Percentiles rank a stretch among this genome's conserved stretches.
These are phyloP conservation scores for Sterrhoptilus dennistouni DNA, from an alignment of 2,113 vertebrate species.

Conservation along the genomic window DNA sequence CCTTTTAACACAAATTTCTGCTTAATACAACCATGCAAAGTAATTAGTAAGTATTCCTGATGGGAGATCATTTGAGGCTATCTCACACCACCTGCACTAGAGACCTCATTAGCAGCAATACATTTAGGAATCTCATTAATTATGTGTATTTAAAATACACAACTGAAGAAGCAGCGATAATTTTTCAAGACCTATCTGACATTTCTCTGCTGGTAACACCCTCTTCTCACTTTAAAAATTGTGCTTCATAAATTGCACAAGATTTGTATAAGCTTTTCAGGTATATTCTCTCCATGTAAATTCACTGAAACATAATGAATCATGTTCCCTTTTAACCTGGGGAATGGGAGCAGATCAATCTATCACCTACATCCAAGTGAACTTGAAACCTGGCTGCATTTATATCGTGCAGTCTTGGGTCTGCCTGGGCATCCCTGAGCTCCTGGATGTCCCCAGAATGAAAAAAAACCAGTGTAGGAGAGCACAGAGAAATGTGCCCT, in stretches of 20 bases:
- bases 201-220: not conserved
- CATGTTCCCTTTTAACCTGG: not conserved
- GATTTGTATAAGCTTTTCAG: not conserved
- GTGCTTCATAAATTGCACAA: not conserved
- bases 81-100: not conserved
- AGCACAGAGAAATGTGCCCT: not conserved
- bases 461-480: not conserved
- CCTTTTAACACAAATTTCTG: not conserved
- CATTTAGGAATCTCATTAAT: not conserved
- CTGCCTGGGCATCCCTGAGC: fast-evolving
- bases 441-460: not conserved
- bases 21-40: not conserved
- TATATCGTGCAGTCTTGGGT: not conserved
- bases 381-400: not conserved
- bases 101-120: not conserved
- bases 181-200: not conserved
- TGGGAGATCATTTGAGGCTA: not conserved
- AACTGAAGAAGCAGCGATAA: not conserved
- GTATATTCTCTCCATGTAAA: not conserved
- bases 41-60: not conserved
- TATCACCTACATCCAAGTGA: not conserved
- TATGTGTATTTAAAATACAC: not conserved
- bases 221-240: not conserved
- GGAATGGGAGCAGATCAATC: not conserved
- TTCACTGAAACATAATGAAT: not conserved